These are phyloP conservation scores for Steinernema khuongi DNA, from an alignment of 1,140 invertebrate genomes.

Conservation along the genomic window DNA sequence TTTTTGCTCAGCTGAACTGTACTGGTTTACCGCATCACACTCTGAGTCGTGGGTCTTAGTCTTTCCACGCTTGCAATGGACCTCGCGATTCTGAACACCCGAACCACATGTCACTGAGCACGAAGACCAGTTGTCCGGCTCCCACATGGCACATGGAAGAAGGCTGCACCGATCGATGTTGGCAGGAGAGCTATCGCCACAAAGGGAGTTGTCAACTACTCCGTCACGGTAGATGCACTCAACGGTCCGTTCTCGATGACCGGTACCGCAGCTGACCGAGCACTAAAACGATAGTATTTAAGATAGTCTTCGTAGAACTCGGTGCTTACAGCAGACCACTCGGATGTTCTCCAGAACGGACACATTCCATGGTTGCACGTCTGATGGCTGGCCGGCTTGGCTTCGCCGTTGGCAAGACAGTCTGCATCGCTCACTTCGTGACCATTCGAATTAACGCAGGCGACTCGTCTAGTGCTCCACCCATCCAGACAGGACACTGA, in stretches of 20 bases:
- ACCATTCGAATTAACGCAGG: constrained; percentile 48
- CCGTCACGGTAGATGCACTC: constrained; percentile 53
- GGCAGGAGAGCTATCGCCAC: constrained; percentile 28
- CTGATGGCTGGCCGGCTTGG: constrained; percentile 45
- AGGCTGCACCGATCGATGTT: constrained; percentile 31
- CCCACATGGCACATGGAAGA: constrained; percentile 47
- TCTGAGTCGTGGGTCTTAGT: constrained; percentile 40
- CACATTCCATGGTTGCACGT: constrained; percentile 49
- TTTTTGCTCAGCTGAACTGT: neutral
- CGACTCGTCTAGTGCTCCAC: constrained; percentile 46
- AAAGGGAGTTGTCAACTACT: constrained; percentile 48
- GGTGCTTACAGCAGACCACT: constrained; percentile 40
- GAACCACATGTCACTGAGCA: constrained; percentile 46
- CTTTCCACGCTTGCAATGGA: constrained; percentile 34
- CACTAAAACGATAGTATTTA: constrained; percentile 43
- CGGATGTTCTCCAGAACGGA: constrained; percentile 51
- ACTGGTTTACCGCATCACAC: constrained; percentile 34
- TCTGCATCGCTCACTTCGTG: constrained; percentile 27
- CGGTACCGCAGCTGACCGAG: constrained; percentile 50
- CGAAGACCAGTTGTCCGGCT: constrained; percentile 38
- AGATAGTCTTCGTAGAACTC: neutral
- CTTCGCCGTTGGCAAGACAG: constrained; percentile 24
- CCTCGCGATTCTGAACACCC: constrained; percentile 39
- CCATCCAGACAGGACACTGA: constrained; percentile 52
- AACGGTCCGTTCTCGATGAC: constrained; percentile 40